Evolutionary conservation across 2,797 vertebrate species (phyloP).

Genomic region (Pampus argenteus): DNA sequence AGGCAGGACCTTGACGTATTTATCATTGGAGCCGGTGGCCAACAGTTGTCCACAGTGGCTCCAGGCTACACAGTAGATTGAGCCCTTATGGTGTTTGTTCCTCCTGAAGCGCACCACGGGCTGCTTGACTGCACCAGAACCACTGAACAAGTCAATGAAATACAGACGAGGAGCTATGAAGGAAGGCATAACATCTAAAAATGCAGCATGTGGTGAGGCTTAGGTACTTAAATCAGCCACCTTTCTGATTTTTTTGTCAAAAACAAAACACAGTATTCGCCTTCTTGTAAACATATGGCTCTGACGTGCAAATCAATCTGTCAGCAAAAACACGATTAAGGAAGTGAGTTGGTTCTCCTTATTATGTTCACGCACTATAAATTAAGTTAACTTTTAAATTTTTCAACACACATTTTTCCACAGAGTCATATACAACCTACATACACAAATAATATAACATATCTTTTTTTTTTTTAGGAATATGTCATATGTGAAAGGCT

Average conservation of each 20-base stretch:
- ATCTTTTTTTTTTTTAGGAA: background rate
- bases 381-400: too few relatives aligned
- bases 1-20: constrained; percentile 97
- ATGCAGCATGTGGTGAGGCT: background rate
- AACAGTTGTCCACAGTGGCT: constrained; percentile 96
- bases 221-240: background rate
- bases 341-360: background rate
- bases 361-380: too few relatives aligned
- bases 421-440: background rate
- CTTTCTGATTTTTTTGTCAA: background rate
- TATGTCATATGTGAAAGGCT: background rate
- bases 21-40: constrained; percentile 98
- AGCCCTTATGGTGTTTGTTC: constrained; percentile 99
- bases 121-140: constrained; percentile 85
- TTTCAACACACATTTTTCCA: background rate
- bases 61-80: constrained; percentile 99
- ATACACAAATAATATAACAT: background rate
- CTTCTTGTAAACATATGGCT: background rate
- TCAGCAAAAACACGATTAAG: background rate
- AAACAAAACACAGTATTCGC: background rate
- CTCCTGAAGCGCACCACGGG: constrained; percentile 94
- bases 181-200: background rate
- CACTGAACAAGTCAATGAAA: constrained; percentile 70
- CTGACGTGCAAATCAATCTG: background rate
- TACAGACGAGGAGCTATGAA: background rate